Evolutionary conservation across 2,113 vertebrate species (phyloP), one percentile per base, ranked within the genome.

Genomic region (Archocentrus centrarchus): DNA sequence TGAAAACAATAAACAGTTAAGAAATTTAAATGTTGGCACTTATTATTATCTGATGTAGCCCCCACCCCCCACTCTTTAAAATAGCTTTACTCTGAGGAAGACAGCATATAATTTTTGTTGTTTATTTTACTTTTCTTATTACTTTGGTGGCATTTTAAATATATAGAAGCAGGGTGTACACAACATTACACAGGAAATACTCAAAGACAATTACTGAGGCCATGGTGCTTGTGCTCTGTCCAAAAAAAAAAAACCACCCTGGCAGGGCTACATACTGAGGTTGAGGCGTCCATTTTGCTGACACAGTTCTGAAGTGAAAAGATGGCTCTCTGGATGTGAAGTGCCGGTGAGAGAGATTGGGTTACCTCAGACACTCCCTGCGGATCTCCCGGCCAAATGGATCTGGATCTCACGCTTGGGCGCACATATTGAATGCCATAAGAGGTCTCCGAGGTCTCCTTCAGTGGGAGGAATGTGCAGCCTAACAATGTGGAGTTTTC

Each of bases 371-470:
- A 94, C 91, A 78, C 87, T 95, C 94, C 95, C 94, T 82, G 91
- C 3, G 93, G 94, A 95, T 92, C 85, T 84, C 84, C 87, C 59
- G 77, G 94, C 94, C 94, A 95, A 95, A 95, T 95, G 95, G 94
- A 94, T 94, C 94, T 93, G 95, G 93, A 95, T 95, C 94, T 93
- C 93, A 95, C 89, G 93, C 94, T 93, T 94, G 94, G 93, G 92
- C 90, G 93, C 93, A 94, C 93, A 94, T 95, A 95, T 95, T 95
- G 94, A 94, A 95, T 94, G 93, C 93, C 94, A 93, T 95, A 95
- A 94, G 94, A 94, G 92, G 92, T 94, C 94, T 95, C 93, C 47
- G 81, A 93, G 93, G 94, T 94, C 94, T 90, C 93, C 89, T 94
- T 94, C 93, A 93, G 90, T 78, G 87, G 89, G 86, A 94, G 92